Percentiles rank a stretch among this genome's conserved stretches.
phyloP scores from a whole-genome alignment of 1,140 invertebrate species.

The Cydia amplana region DNA sequence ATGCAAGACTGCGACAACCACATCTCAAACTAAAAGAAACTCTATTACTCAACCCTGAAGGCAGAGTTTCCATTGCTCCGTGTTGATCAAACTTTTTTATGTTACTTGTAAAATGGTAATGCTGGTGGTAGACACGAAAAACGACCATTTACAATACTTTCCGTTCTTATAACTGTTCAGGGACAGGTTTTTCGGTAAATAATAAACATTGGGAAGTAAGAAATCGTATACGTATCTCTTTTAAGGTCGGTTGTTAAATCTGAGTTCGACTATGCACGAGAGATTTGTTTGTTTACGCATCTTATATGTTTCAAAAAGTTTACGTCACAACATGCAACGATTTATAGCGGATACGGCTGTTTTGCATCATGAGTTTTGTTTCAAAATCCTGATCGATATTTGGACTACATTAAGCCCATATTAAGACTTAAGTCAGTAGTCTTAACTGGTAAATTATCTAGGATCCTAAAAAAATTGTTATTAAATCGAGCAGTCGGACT shows the following conservation, averaged over 20 bases:
- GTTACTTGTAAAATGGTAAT: slow-evolving; percentile 19
- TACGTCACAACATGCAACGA: not conserved
- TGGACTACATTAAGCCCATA: no score
- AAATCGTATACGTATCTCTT: not conserved
- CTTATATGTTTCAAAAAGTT: not conserved
- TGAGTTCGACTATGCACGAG: not conserved
- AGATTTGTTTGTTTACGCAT: not conserved
- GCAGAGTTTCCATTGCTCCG: not conserved
- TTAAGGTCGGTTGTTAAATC: slow-evolving; percentile 1
- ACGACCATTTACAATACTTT: not conserved
- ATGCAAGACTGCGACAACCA: slow-evolving; percentile 18
- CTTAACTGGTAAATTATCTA: no score
- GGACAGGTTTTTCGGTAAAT: slow-evolving; percentile 5
- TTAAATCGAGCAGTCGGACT: no score
- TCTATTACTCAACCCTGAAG: not conserved
- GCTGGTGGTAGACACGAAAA: not conserved
- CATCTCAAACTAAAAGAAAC: not conserved
- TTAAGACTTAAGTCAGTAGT: no score
- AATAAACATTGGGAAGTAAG: not conserved
- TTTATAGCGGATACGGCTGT: not conserved
- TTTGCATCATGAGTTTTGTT: no score
- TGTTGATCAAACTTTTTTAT: slow-evolving; percentile 7
- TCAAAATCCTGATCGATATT: no score
- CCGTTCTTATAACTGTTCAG: not conserved
- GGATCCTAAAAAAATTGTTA: no score